Evolutionary conservation across 2,797 vertebrate genomes (phyloP).

Genomic region (Telmatherina bonti): DNA sequence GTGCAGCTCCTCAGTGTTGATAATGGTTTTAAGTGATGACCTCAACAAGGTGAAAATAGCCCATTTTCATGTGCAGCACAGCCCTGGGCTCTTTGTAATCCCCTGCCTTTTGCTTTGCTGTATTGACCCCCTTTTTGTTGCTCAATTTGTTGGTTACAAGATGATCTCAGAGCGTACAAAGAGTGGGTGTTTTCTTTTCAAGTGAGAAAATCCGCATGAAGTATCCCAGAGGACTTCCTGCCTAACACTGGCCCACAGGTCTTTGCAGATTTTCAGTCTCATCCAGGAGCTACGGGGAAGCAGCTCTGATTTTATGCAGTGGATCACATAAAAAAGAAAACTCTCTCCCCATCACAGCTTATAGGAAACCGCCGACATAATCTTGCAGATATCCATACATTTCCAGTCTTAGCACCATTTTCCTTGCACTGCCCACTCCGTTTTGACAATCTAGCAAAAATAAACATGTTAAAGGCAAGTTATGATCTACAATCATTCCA

Average conservation of each 20-base stretch:
- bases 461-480: constrained; percentile 8
- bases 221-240: constrained; percentile 38
- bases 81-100: constrained; percentile 45
- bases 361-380: constrained; percentile 22
- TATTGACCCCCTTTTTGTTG: constrained; percentile 64
- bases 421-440: constrained; percentile 43
- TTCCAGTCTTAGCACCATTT: constrained; percentile 47
- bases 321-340: constrained; percentile 62
- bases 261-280: constrained; percentile 53
- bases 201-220: constrained; percentile 57
- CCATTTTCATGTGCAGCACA: constrained; percentile 37
- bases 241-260: constrained; percentile 41
- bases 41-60: constrained; percentile 42
- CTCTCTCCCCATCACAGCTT: constrained; percentile 19
- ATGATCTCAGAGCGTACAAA: constrained; percentile 50
- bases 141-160: constrained; percentile 61
- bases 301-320: constrained; percentile 41
- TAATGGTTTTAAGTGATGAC: constrained; percentile 53
- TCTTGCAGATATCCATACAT: constrained; percentile 29
- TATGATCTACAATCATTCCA: constrained; percentile 12
- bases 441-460: constrained; percentile 35
- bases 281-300: constrained; percentile 38
- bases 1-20: constrained; percentile 40
- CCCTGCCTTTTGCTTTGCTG: constrained; percentile 46
- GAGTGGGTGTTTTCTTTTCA: constrained; percentile 74